Base-by-base conservation (phyloP, 2,797 vertebrate genomes). In the Tympanoctomys barrerae region DNA sequence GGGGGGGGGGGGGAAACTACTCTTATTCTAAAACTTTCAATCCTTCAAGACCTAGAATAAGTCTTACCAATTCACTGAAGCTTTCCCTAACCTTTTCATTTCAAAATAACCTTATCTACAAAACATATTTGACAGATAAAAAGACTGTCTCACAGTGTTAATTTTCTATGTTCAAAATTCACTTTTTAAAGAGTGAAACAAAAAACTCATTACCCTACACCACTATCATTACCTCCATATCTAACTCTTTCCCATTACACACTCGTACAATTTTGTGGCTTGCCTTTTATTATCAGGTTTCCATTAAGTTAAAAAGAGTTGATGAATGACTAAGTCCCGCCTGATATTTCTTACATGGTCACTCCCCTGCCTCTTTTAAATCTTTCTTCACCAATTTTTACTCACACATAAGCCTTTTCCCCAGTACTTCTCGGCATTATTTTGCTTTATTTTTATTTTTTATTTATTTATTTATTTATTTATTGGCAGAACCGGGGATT, bases 251-350 rank as follows among this genome's bases (percentile, higher is more conserved):
- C 13, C 83, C 28, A 57, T 4, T 87, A 75, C 28, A 73, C n/a
- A 49, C 14, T 82, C 26, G 61, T 71, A 73, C 19, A 94, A 84
- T 79, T 86, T 90, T 92, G 28, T 83, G 64, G 28, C 87, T 89
- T 93, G 31, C 13, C 92, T 89, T 71, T 90, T 94, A 73, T 61
- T 90, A 84, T 68, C 33, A 42, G 80, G 62, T 79, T 92, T 93
- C 90, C 79, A 91, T 61, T 79, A 94, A 88, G 62, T 91, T 93
- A 52, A 88, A 82, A 95, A 85, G 73, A 96, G 49, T 0, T 94
- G 26, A 57, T 75, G 31, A 64, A n/a, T 4, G 19, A 36, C 68
- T 71, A 39, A 7, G 18, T 21, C 16, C 73, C 81, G 59, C 66
- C 89, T 88, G 9, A 26, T 87, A 88, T 78, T 39, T 81, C 49